These are phyloP conservation scores for Ips typographus DNA, from an alignment of 1,140 invertebrate genomes.

Conservation along the genomic window DNA sequence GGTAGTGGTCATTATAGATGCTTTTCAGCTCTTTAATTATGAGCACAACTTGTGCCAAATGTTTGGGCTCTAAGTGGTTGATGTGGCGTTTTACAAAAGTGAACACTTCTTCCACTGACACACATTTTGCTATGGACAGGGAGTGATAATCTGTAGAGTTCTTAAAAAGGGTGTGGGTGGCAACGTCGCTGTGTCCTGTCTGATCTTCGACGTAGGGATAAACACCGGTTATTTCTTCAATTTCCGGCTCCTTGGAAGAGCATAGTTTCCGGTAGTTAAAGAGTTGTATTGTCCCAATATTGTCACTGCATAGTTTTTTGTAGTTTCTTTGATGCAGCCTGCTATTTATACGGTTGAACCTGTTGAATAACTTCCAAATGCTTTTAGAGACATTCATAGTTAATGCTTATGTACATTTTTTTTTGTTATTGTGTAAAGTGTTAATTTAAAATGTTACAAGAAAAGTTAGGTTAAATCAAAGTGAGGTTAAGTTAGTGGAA, in stretches of 20 bases:
- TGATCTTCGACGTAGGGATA: constrained; percentile 26
- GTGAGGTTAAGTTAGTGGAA: no score
- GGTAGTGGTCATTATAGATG: constrained; percentile 40
- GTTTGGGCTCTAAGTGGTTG: constrained; percentile 32
- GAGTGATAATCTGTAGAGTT: constrained; percentile 39
- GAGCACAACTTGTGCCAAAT: constrained; percentile 43
- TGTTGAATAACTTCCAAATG: no score
- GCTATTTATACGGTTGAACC: no score
- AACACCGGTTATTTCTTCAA: constrained; percentile 23
- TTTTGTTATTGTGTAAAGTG: no score
- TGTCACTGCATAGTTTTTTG: no score
- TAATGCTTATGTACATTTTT: no score
- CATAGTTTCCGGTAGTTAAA: no score
- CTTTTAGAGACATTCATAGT: no score
- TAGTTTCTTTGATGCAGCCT: no score
- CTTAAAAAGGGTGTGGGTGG: constrained; percentile 37
- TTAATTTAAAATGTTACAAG: no score
- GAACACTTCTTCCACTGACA: constrained; percentile 44
- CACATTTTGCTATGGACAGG: constrained; percentile 38
- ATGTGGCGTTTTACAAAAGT: constrained; percentile 39
- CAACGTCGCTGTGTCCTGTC: constrained; percentile 1
- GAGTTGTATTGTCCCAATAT: no score
- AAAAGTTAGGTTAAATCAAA: no score
- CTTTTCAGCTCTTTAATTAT: constrained; percentile 45
- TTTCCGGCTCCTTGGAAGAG: not conserved